Conservation (phyloP, 1,140 invertebrate species). For the Cydia pomonella region DNA sequence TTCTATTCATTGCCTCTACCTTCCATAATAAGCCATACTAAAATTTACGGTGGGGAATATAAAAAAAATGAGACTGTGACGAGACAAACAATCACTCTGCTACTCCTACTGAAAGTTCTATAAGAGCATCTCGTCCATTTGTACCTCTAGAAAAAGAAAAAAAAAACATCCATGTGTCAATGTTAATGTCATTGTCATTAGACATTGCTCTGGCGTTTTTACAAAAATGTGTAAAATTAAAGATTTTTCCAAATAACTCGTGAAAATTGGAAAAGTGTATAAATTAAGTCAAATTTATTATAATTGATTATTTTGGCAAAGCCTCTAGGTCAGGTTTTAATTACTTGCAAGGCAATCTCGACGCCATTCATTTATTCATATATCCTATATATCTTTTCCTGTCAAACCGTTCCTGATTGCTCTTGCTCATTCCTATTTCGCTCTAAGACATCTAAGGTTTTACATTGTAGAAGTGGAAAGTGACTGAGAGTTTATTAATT, state of each 20-base stretch:
- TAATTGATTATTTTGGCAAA: not conserved
- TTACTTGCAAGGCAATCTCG: not conserved
- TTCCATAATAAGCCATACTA: no score
- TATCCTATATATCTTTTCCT: not conserved
- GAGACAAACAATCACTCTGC: no score
- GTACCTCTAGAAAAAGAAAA: no score
- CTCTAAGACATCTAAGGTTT: not conserved
- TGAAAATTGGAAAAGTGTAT: not conserved
- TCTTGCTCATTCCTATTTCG: not conserved
- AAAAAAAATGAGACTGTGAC: no score
- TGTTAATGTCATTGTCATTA: no score
- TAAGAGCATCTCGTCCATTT: no score
- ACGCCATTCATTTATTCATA: no score
- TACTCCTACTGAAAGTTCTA: no score
- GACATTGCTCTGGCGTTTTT: not conserved
- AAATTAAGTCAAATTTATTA: not conserved
- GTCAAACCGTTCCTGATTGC: not conserved
- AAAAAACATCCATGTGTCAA: no score
- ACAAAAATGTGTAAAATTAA: no score
- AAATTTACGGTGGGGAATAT: no score
- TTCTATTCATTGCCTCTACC: no score
- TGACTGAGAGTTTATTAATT: not conserved
- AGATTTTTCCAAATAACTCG: not conserved
- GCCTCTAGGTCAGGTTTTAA: not conserved
- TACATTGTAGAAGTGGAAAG: not conserved